These are phyloP conservation scores for Chaenodraco wilsoni DNA, from an alignment of 2,797 vertebrate genomes.

Conservation along the genomic window DNA sequence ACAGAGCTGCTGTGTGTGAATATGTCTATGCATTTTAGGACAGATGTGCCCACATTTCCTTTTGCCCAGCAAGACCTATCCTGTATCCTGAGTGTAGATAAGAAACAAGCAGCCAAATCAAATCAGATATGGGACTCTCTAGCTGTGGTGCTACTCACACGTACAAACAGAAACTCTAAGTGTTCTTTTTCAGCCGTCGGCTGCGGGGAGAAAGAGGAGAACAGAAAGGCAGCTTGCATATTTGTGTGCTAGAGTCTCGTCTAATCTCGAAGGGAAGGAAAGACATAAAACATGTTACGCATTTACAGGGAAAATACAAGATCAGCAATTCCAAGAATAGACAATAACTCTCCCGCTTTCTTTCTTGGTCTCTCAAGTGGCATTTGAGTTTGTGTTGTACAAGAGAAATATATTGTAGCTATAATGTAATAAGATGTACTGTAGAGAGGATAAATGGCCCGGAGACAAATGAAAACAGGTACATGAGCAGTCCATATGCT, in stretches of 20 bases:
- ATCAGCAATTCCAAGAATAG: slow-evolving; percentile 54
- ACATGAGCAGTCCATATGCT: slow-evolving; percentile 22
- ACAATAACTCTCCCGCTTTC: slow-evolving; percentile 22
- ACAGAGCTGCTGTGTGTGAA: slow-evolving; percentile 22
- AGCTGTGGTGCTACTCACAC: slow-evolving; percentile 23
- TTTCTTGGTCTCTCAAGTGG: slow-evolving; percentile 16
- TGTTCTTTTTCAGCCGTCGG: slow-evolving; percentile 42
- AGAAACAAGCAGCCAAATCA: slow-evolving; percentile 48
- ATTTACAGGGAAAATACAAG: slow-evolving; percentile 52
- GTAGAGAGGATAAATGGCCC: slow-evolving; percentile 27
- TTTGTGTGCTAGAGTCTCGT: slow-evolving; percentile 41
- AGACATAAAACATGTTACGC: slow-evolving; percentile 45
- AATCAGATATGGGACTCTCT: slow-evolving; percentile 48
- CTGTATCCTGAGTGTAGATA: slow-evolving; percentile 27
- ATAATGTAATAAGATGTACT: slow-evolving; percentile 33
- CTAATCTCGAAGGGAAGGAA: slow-evolving; percentile 47
- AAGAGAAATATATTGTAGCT: slow-evolving; percentile 12
- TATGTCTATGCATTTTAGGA: neutral
- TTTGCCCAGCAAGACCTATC: slow-evolving; percentile 20
- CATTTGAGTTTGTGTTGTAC: slow-evolving; percentile 16
- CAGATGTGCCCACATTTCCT: slow-evolving; percentile 5
- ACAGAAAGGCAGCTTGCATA: slow-evolving; percentile 51
- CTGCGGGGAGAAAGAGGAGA: slow-evolving; percentile 40
- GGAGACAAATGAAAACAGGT: slow-evolving; percentile 34
- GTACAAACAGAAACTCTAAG: slow-evolving; percentile 45